phyloP scores from a whole-genome alignment of 53 echinoderm and acorn worm species.

The Temnopleurus reevesii region DNA sequence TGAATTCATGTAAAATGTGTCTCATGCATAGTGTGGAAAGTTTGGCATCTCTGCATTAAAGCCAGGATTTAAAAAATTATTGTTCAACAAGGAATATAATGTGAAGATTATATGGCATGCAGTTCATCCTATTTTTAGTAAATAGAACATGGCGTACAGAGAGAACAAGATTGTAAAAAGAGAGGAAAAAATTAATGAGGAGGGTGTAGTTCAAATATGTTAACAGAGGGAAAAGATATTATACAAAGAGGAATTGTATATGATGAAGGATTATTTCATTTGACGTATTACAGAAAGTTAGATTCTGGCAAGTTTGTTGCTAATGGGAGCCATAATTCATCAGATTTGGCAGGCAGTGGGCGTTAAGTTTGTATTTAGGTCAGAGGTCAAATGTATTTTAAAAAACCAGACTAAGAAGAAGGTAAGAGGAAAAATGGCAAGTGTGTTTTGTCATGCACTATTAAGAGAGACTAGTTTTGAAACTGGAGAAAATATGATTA shows the following conservation, averaged over 20 bases:
- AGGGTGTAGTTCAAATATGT: too few relatives aligned
- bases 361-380: background rate
- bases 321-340: background rate
- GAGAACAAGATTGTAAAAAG: too few relatives aligned
- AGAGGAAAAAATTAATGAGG: too few relatives aligned
- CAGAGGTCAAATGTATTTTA: slow-evolving; percentile 23
- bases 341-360: background rate
- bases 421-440: background rate
- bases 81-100: too few relatives aligned
- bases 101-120: too few relatives aligned
- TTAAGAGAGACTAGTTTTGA: background rate
- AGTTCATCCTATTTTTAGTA: too few relatives aligned
- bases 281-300: background rate
- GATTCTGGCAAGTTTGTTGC: background rate
- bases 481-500: background rate
- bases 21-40: too few relatives aligned
- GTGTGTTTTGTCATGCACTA: background rate
- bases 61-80: too few relatives aligned
- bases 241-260: background rate
- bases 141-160: too few relatives aligned
- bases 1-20: too few relatives aligned
- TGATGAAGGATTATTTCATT: background rate
- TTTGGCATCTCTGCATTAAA: too few relatives aligned
- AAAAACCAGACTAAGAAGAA: background rate
- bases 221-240: too few relatives aligned